Base-by-base conservation (phyloP, 2,113 vertebrate species). In the Pachypanchax playfairii region DNA sequence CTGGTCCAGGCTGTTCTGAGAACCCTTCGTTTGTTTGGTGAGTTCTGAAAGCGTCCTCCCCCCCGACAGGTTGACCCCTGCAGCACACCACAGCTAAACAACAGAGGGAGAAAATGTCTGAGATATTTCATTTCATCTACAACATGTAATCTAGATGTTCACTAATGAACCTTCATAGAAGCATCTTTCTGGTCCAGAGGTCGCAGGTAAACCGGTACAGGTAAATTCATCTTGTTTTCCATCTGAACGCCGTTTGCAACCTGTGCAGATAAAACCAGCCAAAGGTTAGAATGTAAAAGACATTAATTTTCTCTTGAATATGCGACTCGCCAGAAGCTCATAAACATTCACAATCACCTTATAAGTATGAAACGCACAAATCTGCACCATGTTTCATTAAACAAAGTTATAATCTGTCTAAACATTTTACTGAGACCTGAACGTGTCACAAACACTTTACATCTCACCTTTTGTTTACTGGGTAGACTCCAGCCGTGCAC, bases 401-500 rank as follows among this genome's bases (percentile, higher is more conserved):
- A n/a, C n/a, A n/a, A n/a, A n/a, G n/a, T n/a, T n/a, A n/a, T n/a
- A n/a, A n/a, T n/a, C n/a, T n/a, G n/a, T n/a, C n/a, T n/a, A n/a
- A n/a, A n/a, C n/a, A n/a, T n/a, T n/a, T n/a, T n/a, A n/a, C n/a
- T n/a, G n/a, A n/a, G n/a, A n/a, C n/a, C n/a, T n/a, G n/a, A n/a
- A n/a, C n/a, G n/a, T 29, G 28, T 29, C 28, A 29, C 7, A 4
- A 6, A 11, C 25, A 35, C 5, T 47, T 55, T 1, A n/a, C 18
- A 5, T 87, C 93, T 91, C 90, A 98, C 96, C 84, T 97, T 99
- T 88, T 94, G 96, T 72, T 98, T 98, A 85, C 94, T 91, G 0
- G 97, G 97, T 18, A 98, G 92, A 75, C 97, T 99, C 97, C 97
- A 99, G 64, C 97, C 97, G 0, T 96, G 98, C 3, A 95, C 94